Percentiles rank a stretch among this genome's conserved stretches.
These are phyloP conservation scores for Pangasius sanitwongsei DNA, from an alignment of 2,797 vertebrate genomes.

Conservation along the genomic window DNA sequence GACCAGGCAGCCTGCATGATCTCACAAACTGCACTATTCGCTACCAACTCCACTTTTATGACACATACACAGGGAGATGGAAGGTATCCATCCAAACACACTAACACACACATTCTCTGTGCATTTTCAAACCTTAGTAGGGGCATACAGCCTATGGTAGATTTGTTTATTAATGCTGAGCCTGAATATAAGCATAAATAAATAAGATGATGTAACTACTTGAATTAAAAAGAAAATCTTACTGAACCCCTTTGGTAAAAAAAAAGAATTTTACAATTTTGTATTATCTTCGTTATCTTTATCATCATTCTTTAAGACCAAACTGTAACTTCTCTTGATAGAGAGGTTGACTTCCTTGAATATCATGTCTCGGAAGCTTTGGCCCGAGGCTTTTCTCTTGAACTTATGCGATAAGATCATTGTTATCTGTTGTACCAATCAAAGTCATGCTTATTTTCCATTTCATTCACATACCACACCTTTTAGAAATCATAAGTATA, in stretches of 20 bases:
- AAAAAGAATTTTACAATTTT: neutral
- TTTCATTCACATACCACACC: neutral
- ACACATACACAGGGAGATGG: slow-evolving; percentile 67
- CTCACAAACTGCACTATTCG: slow-evolving; percentile 58
- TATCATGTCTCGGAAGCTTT: neutral
- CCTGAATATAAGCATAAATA: neutral
- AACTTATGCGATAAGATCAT: neutral
- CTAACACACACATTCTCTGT: neutral
- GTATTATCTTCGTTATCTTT: neutral
- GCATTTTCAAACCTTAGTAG: neutral
- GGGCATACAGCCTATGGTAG: neutral
- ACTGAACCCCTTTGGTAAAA: neutral
- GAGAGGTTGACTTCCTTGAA: neutral
- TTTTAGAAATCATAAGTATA: neutral
- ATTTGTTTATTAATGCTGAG: neutral
- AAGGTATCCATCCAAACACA: slow-evolving; percentile 60
- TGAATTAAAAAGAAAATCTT: neutral
- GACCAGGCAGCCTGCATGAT: slow-evolving; percentile 60
- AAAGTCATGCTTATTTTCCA: neutral
- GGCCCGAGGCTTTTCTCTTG: neutral
- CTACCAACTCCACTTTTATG: slow-evolving; percentile 73
- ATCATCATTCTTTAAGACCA: neutral
- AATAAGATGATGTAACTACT: neutral
- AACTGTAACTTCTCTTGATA: too few relatives aligned
- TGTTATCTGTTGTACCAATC: neutral